Conservation (phyloP, 2,797 vertebrate species). For the Cynopterus sphinx region DNA sequence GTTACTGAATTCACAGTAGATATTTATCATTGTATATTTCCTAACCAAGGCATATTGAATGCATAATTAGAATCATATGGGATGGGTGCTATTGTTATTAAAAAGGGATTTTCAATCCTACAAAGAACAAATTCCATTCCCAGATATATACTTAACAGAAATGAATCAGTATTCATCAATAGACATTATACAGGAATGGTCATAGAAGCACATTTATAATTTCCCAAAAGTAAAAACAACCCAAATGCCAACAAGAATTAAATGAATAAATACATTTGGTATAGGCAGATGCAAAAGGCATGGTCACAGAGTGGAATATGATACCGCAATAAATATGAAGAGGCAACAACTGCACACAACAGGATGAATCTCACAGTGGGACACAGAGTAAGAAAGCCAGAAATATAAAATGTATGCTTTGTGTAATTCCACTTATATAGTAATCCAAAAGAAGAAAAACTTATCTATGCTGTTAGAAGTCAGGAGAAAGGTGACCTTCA, state of each 20-base stretch:
- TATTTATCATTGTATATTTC: constrained; percentile 39
- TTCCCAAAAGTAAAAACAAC: background rate
- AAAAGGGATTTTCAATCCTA: constrained; percentile 41
- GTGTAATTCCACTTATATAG: background rate
- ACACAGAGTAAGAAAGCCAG: too few species aligned
- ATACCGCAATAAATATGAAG: background rate
- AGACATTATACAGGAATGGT: background rate
- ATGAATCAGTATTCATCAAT: background rate
- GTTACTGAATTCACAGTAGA: constrained; percentile 9
- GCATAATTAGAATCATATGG: constrained; percentile 61
- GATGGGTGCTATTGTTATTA: constrained; percentile 39
- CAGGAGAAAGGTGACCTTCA: background rate
- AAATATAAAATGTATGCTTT: background rate
- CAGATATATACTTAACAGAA: constrained; percentile 47
- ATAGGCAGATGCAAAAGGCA: background rate
- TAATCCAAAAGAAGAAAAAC: background rate
- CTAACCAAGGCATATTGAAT: background rate
- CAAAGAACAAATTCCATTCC: constrained; percentile 52
- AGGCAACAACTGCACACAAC: background rate
- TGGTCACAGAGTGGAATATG: fast-evolving
- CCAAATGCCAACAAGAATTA: background rate
- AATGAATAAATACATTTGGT: background rate
- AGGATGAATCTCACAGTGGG: background rate
- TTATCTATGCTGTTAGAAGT: background rate
- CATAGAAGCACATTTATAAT: background rate